These are phyloP conservation scores for Eupithecia subfuscata DNA, from an alignment of 2,888 invertebrate species.

Conservation along the genomic window DNA sequence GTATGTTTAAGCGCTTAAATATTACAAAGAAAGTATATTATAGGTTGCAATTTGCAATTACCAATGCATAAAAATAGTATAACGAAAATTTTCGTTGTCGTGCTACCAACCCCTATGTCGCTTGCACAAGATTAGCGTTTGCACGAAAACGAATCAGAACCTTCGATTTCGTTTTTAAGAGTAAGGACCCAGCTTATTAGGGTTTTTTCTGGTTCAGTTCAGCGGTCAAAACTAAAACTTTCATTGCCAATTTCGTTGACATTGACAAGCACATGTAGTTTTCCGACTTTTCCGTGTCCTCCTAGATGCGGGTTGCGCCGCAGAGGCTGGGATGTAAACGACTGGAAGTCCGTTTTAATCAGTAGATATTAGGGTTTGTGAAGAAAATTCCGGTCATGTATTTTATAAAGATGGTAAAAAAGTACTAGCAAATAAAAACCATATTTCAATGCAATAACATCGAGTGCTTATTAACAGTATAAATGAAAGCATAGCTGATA, in stretches of 20 bases:
- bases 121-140: too few relatives aligned
- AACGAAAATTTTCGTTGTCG: background rate
- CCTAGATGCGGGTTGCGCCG: background rate
- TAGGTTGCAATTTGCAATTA: too few relatives aligned
- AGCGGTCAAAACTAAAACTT: background rate
- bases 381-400: background rate
- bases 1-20: slow-evolving; percentile 52
- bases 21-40: too few relatives aligned
- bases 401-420: background rate
- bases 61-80: background rate
- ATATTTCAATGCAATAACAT: background rate
- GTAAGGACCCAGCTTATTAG: too few relatives aligned
- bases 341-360: background rate
- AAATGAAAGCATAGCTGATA: background rate
- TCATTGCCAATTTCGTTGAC: background rate
- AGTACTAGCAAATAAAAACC: background rate
- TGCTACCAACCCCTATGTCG: too few relatives aligned
- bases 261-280: background rate
- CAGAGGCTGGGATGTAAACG: background rate
- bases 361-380: background rate
- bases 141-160: too few relatives aligned
- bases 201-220: background rate
- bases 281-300: background rate
- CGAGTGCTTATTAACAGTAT: background rate
- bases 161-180: too few relatives aligned